Evolutionary conservation across 2,113 vertebrate genomes (phyloP).

Genomic region (Scartelaos histophorus): DNA sequence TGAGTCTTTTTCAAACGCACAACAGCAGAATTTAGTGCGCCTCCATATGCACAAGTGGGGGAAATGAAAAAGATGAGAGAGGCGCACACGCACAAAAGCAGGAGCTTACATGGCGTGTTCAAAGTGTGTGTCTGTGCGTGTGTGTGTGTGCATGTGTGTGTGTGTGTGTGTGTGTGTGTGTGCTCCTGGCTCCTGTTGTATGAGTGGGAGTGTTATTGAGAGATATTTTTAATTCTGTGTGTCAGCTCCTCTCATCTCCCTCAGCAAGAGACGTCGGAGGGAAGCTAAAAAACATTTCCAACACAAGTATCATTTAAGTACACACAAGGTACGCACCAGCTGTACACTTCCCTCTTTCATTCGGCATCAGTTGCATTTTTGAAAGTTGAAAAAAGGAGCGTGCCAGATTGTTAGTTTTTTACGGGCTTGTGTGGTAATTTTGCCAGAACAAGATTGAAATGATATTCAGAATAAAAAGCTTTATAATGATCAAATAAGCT

Average conservation of each 20-base stretch:
- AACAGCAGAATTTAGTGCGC: conserved; percentile 31
- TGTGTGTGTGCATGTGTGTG: not conserved
- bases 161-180: conserved; percentile 19
- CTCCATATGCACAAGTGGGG: conserved; percentile 37
- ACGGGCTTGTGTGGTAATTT: conserved; percentile 42
- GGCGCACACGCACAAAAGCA: conserved; percentile 25
- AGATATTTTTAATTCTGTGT: conserved; percentile 76
- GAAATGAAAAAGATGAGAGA: conserved; percentile 48
- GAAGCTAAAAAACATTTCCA: conserved; percentile 65
- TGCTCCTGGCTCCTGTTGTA: conserved; percentile 26
- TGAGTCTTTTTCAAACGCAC: conserved; percentile 28
- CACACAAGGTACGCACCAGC: conserved; percentile 24
- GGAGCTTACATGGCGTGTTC: conserved; percentile 37
- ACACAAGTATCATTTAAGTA: conserved; percentile 48
- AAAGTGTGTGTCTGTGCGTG: conserved; percentile 19
- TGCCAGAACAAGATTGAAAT: conserved; percentile 47
- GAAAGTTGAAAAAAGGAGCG: conserved; percentile 38
- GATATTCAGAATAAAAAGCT: conserved; percentile 15
- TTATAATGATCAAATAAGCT: conserved; percentile 19
- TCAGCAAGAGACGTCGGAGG: conserved; percentile 61
- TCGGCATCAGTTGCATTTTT: conserved; percentile 44
- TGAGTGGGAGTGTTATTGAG: conserved; percentile 70
- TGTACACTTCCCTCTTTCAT: conserved; percentile 50
- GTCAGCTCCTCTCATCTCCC: conserved; percentile 70
- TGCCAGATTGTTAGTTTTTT: conserved; percentile 31